Percentiles rank a stretch among this genome's conserved stretches.
Conservation (phyloP, 2,113 vertebrate genomes). For the Hyperopisus bebe region DNA sequence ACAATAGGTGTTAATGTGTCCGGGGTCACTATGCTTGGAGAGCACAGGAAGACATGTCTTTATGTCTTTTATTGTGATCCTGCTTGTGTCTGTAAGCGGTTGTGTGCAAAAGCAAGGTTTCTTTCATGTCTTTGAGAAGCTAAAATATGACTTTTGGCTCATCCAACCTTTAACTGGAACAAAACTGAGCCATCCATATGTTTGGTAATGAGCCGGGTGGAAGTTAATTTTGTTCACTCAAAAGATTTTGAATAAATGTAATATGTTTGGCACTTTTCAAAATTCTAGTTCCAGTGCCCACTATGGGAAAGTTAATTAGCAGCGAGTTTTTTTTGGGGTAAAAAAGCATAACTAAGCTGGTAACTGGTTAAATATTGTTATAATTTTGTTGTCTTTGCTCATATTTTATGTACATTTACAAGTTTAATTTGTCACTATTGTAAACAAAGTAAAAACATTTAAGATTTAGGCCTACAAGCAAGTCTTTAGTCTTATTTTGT, state of each 20-base stretch:
- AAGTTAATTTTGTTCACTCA: not conserved
- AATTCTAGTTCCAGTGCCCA: not conserved
- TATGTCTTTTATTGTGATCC: not conserved
- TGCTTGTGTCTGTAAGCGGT: not conserved
- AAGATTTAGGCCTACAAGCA: not conserved
- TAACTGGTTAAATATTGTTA: not conserved
- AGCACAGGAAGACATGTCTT: not conserved
- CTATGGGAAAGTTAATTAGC: not conserved
- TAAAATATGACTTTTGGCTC: not conserved
- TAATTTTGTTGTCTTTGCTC: not conserved
- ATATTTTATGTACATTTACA: no score
- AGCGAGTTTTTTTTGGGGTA: not conserved
- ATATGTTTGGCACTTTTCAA: not conserved
- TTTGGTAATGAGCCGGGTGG: not conserved
- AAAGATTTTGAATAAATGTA: not conserved
- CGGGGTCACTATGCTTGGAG: no score
- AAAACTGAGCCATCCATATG: not conserved
- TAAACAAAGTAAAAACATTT: not conserved
- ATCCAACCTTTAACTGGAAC: not conserved
- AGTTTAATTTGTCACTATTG: not conserved
- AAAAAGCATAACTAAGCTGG: no score
- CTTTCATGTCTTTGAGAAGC: not conserved
- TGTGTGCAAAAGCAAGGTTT: not conserved
- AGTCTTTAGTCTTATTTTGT: not conserved
- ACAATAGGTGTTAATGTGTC: not conserved